Percentiles rank a stretch among this genome's conserved stretches.
phyloP scores from a whole-genome alignment of 1,140 invertebrate species.

The roundworm (Caenorhabditis elegans) region DNA sequence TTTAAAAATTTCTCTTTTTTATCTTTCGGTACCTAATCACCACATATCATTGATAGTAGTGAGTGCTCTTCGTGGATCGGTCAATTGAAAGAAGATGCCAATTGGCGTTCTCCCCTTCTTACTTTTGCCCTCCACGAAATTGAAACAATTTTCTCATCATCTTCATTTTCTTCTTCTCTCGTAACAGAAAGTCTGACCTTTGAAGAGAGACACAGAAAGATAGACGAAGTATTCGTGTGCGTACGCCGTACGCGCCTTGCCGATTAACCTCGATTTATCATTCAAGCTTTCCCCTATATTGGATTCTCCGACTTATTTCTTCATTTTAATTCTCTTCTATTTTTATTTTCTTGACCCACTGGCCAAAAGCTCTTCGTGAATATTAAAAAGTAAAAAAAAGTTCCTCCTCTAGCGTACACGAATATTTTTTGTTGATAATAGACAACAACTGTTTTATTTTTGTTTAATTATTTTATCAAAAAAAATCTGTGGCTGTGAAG shows the following conservation, averaged over 20 bases:
- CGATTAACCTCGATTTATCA: conserved; percentile 33
- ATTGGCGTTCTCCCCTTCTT: conserved; percentile 14
- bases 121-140: neutral
- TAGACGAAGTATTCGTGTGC: neutral
- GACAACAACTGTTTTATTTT: too few species aligned
- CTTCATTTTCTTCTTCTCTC: neutral
- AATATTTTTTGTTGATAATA: neutral
- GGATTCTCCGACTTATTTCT: neutral
- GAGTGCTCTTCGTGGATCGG: neutral
- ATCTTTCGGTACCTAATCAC: neutral
- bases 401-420: neutral
- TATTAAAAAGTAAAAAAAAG: neutral
- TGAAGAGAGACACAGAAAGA: neutral
- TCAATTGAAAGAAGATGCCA: neutral
- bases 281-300: conserved; percentile 11
- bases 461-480: too few species aligned
- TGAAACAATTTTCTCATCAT: conserved; percentile 33
- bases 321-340: neutral
- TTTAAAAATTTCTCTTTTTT: neutral
- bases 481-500: neutral
- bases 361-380: too few species aligned
- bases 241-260: neutral
- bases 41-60: conserved; percentile 22
- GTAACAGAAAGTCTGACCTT: neutral
- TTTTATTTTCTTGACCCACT: neutral